These are phyloP conservation scores for Myzus persicae DNA, from an alignment of 1,140 invertebrate species.

Conservation along the genomic window DNA sequence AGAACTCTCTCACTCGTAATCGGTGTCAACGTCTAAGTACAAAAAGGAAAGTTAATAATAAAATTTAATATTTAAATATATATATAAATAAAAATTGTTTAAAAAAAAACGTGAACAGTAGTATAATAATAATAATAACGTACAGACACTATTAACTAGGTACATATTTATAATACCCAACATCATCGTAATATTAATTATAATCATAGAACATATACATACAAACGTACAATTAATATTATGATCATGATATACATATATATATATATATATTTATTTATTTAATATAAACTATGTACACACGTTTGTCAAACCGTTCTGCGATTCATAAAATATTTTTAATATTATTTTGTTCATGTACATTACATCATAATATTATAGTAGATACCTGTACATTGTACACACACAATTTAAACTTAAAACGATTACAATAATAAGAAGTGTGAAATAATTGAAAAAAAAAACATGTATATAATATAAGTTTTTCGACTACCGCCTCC, in stretches of 20 bases:
- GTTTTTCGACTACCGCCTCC: neutral
- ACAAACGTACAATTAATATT: no score
- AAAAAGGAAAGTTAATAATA: neutral
- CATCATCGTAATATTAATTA: neutral
- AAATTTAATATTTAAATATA: neutral
- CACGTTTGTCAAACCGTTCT: neutral
- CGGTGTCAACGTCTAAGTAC: neutral
- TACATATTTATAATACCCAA: slow-evolving; percentile 35
- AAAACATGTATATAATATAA: neutral
- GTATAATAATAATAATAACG: neutral
- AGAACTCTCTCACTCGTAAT: neutral
- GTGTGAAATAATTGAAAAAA: neutral
- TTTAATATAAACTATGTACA: neutral
- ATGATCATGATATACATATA: neutral
- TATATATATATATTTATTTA: neutral
- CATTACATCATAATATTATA: neutral
- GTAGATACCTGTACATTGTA: neutral
- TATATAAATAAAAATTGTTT: neutral
- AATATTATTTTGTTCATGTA: neutral
- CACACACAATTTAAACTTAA: neutral
- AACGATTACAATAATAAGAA: neutral
- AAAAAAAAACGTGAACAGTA: slow-evolving; percentile 31
- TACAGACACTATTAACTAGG: neutral
- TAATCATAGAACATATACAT: neutral
- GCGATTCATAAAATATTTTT: neutral